Evolutionary conservation across 1,140 invertebrate genomes (phyloP), one percentile per base, ranked within the genome.

Genomic region (Drosophila navojoa): DNA sequence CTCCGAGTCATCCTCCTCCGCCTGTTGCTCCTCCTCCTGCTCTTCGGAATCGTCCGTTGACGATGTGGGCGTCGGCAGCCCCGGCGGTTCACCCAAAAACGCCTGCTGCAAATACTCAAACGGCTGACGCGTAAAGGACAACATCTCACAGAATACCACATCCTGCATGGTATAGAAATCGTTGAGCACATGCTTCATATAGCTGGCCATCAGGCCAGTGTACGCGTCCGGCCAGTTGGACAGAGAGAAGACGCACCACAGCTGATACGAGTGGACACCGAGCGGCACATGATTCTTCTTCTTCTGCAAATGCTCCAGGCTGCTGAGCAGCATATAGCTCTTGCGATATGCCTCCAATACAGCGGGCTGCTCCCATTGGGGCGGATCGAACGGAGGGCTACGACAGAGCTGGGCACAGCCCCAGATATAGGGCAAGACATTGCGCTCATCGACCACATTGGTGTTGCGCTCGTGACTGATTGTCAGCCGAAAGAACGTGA

Each of bases 241-340:
- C 2, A 68, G 29, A 2, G 79, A 70, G 0, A 86, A 63, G 1
- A 87, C 45, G n/a, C 82, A 87, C 81, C 82, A 81, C 19, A 86
- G 6, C 16, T 87, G 79, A 19, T 72, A 79, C 40, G 82, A 73
- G 6, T 70, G 54, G 1, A 54, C 53, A 13, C 67, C 63, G 4
- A 87, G 29, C 0, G 60, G 15, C 1, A 0, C 9, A 0, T 35
- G n/a, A 0, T 10, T 11, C 35, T 54, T 60, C 0, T 40, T 35
- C 27, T 62, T 77, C 13, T 59, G 62, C 27, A 86, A 15, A 10
- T 78, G 40, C 1, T 78, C 59, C 0, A 85, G 55, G 6, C 76
- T 35, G 6, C 61, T 35, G 6, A 81, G 22, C 6, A 85, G 22
- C 75, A 85, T 76, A 38, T 76, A 85, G 11, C 71, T 53, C 3